A percentile compares a stretch with the other conserved stretches of the same genome.
Conservation (phyloP, 2,797 vertebrate genomes). For the Halcyon leucocephala region DNA sequence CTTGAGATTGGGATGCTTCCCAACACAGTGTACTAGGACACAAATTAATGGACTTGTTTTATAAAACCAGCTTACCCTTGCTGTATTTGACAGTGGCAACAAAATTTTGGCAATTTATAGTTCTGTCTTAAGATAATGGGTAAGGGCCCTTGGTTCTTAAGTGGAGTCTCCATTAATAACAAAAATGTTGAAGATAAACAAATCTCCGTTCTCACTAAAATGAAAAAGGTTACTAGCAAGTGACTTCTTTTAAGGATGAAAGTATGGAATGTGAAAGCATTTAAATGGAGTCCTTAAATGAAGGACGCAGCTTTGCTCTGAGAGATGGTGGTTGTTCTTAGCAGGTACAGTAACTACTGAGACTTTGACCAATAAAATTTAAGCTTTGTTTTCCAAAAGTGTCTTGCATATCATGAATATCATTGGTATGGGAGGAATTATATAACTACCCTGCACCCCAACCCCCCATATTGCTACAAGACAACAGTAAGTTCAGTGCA, state of each 20-base stretch:
- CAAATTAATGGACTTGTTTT: not conserved
- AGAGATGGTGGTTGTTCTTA: not conserved
- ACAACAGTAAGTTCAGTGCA: not conserved
- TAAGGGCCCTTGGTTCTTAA: not conserved
- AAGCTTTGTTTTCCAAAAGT: not conserved
- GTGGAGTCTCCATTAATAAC: not conserved
- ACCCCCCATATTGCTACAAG: accelerated
- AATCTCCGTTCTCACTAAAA: not conserved
- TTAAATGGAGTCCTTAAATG: not conserved
- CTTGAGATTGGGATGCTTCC: not conserved
- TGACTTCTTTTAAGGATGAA: not conserved
- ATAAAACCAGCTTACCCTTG: not conserved
- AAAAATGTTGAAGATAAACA: not conserved
- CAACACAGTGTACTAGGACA: not conserved
- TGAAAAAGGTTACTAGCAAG: not conserved
- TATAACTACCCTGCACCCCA: not conserved
- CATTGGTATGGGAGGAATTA: not conserved
- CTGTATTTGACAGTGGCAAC: not conserved
- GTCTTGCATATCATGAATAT: not conserved
- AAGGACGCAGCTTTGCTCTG: not conserved
- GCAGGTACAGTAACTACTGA: not conserved
- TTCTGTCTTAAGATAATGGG: not conserved
- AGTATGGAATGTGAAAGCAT: not conserved
- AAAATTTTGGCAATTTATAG: not conserved
- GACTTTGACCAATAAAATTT: not conserved